A percentile compares a stretch with the other conserved stretches of the same genome.
Evolutionary conservation across 2,888 invertebrate genomes (phyloP).

Genomic region (Carabus problematicus): DNA sequence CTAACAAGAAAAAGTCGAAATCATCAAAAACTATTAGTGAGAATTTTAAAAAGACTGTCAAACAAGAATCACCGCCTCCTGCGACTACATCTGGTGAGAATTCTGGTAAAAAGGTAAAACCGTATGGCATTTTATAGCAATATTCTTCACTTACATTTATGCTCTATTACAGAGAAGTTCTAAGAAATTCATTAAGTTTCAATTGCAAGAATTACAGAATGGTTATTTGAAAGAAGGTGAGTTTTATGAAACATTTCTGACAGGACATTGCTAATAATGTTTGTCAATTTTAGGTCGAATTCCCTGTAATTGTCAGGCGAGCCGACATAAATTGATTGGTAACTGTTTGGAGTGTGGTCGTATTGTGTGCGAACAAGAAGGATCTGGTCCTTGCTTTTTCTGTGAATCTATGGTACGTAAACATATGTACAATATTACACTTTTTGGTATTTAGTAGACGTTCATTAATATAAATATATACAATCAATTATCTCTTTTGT

Average conservation of each 20-base stretch:
- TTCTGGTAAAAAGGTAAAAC: conserved; percentile 25
- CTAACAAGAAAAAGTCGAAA: conserved; percentile 54
- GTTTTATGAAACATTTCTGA: background rate
- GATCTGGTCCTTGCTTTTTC: conserved; percentile 94
- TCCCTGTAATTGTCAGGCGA: conserved; percentile 91
- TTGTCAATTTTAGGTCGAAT: conserved; percentile 71
- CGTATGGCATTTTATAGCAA: conserved; percentile 10
- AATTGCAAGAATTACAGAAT: conserved; percentile 42
- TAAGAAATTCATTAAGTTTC: conserved; percentile 45
- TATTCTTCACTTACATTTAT: background rate
- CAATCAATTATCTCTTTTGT: too few species aligned
- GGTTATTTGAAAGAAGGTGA: conserved; percentile 34
- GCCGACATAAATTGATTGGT: conserved; percentile 86
- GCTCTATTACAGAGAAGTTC: conserved; percentile 49
- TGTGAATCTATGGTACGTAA: conserved; percentile 81
- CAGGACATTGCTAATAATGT: conserved; percentile 41
- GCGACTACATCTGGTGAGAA: background rate
- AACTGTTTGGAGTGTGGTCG: conserved; percentile 95
- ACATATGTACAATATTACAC: too few species aligned
- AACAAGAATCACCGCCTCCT: background rate
- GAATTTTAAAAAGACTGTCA: background rate
- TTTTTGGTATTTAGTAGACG: too few species aligned
- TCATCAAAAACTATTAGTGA: conserved; percentile 1
- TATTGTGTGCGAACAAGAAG: conserved; percentile 95
- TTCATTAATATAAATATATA: too few species aligned